phyloP scores from a whole-genome alignment of 2,888 invertebrate species.

The Andrena flavipes region DNA sequence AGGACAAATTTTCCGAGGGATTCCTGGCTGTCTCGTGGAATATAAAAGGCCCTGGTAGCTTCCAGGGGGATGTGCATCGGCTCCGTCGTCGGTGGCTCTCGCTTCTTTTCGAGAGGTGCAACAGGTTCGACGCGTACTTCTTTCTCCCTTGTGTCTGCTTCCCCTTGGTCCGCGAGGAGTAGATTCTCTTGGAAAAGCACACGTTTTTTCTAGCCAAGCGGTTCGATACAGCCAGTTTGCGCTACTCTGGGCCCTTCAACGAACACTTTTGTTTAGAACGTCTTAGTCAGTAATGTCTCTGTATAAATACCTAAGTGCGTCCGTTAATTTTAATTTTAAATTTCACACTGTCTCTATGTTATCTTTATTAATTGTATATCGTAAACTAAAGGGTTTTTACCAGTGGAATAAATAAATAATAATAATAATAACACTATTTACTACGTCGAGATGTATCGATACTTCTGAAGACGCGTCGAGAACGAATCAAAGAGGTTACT shows the following conservation, averaged over 20 bases:
- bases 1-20: constrained; percentile 10
- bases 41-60: neutral
- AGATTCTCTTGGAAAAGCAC: neutral
- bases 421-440: no score
- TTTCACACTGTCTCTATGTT: no score
- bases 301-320: no score
- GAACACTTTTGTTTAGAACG: neutral
- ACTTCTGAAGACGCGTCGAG: no score
- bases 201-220: neutral
- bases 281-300: no score
- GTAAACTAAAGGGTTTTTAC: no score
- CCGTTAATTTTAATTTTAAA: no score
- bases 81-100: constrained; percentile 17
- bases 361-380: no score
- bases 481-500: constrained; percentile 22
- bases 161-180: neutral
- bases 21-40: neutral
- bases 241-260: neutral
- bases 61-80: constrained; percentile 10
- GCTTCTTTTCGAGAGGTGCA: constrained; percentile 33
- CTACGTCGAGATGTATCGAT: no score
- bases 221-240: neutral
- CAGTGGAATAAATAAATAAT: no score
- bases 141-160: neutral
- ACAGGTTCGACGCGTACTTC: constrained; percentile 43